phyloP scores from a whole-genome alignment of 1,140 invertebrate species.

The Sycobia sp. region DNA sequence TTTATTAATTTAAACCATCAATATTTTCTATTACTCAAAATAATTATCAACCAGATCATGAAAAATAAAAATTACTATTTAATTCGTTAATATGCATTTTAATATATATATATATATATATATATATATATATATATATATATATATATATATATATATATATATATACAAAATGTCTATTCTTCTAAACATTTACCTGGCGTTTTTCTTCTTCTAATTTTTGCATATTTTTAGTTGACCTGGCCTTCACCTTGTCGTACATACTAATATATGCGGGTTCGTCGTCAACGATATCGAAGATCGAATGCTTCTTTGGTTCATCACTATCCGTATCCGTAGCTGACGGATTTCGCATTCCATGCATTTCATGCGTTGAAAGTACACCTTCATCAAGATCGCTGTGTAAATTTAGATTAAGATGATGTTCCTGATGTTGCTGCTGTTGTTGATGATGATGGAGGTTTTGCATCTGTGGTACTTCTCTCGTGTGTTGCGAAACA shows the following conservation, averaged over 20 bases:
- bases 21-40: too few species aligned
- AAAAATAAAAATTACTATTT: too few species aligned
- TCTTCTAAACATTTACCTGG: constrained; percentile 68
- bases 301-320: constrained; percentile 85
- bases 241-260: constrained; percentile 97
- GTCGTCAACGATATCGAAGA: constrained; percentile 88
- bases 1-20: too few species aligned
- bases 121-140: too few species aligned
- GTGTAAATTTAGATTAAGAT: constrained; percentile 45
- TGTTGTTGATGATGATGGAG: constrained; percentile 43
- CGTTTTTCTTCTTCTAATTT: constrained; percentile 88
- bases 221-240: constrained; percentile 90
- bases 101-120: too few species aligned
- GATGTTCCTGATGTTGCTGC: constrained; percentile 45
- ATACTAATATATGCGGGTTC: constrained; percentile 93
- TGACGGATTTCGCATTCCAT: constrained; percentile 52
- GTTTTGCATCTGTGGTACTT: constrained; percentile 44
- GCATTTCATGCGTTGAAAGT: constrained; percentile 54
- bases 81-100: too few species aligned
- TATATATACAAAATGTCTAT: too few species aligned
- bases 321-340: constrained; percentile 72
- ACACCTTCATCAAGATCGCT: constrained; percentile 55
- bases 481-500: constrained; percentile 44
- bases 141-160: too few species aligned
- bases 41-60: too few species aligned